phyloP scores from a whole-genome alignment of 1,140 invertebrate genomes.

The Lamellibrachia luymesi region DNA sequence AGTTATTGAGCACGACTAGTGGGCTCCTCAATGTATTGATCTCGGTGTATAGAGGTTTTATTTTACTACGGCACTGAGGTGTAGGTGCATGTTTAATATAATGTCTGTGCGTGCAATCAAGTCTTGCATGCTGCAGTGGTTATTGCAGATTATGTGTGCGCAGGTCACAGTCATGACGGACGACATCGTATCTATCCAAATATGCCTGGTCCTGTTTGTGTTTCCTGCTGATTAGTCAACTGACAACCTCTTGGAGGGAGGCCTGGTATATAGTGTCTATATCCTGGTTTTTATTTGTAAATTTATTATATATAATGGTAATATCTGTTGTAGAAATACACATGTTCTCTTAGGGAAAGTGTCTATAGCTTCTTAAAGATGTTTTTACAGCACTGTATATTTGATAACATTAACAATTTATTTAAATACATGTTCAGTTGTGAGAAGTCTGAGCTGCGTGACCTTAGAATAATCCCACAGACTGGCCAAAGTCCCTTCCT shows the following conservation, averaged over 20 bases:
- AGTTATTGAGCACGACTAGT: background rate
- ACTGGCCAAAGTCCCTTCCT: background rate
- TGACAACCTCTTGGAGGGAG: background rate
- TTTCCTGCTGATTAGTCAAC: background rate
- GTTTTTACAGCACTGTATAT: background rate
- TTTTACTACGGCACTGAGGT: background rate
- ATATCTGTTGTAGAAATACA: background rate
- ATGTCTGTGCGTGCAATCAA: background rate
- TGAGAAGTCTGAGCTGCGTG: background rate
- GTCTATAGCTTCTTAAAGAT: background rate
- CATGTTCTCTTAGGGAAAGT: background rate
- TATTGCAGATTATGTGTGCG: background rate
- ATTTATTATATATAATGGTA: background rate
- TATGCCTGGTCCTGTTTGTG: background rate
- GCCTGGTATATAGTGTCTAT: background rate
- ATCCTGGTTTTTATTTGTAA: background rate
- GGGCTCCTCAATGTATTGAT: background rate
- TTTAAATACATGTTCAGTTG: background rate
- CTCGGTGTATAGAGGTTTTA: background rate
- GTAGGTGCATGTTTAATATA: background rate
- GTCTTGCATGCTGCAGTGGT: background rate
- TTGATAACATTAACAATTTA: background rate
- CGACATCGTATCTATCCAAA: too few species aligned
- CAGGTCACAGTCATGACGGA: background rate
- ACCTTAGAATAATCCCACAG: background rate